Percentiles rank a stretch among this genome's conserved stretches.
Evolutionary conservation across 2,797 vertebrate species (phyloP).

Genomic region (Diplodus puntazzo): DNA sequence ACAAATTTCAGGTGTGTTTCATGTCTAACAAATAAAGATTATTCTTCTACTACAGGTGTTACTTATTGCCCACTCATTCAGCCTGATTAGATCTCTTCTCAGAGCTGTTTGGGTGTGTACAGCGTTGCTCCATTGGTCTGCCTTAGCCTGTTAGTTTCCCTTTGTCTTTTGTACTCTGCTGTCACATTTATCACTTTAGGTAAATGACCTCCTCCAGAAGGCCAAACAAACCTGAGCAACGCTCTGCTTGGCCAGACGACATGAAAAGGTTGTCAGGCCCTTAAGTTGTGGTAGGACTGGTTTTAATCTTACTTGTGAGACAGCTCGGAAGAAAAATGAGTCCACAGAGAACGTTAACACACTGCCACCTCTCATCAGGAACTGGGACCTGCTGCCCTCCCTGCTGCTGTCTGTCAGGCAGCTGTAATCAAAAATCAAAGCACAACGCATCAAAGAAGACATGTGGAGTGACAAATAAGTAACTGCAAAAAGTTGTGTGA

Average conservation of each 20-base stretch:
- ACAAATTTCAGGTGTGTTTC: too few species aligned
- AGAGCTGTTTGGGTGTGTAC: too few species aligned
- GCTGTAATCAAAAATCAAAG: conserved; percentile 51
- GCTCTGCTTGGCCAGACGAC: too few species aligned
- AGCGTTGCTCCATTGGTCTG: neutral
- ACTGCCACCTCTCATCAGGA: conserved; percentile 44
- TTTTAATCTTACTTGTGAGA: conserved; percentile 59
- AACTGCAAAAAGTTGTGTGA: neutral
- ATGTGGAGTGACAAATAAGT: neutral
- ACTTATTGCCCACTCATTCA: too few species aligned
- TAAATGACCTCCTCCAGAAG: neutral
- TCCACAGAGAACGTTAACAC: conserved; percentile 78
- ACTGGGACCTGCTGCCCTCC: conserved; percentile 72
- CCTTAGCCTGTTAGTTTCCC: neutral
- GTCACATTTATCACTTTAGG: neutral
- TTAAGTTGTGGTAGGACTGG: neutral
- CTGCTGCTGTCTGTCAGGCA: conserved; percentile 81
- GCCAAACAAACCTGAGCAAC: too few species aligned
- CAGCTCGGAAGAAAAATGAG: conserved; percentile 70
- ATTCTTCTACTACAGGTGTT: too few species aligned
- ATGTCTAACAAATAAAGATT: too few species aligned
- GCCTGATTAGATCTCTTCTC: too few species aligned
- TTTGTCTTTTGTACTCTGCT: neutral
- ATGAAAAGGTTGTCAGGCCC: too few species aligned
- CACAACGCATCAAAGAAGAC: neutral